These are phyloP conservation scores for Motacilla alba DNA, from an alignment of 2,113 vertebrate genomes.

Conservation along the genomic window DNA sequence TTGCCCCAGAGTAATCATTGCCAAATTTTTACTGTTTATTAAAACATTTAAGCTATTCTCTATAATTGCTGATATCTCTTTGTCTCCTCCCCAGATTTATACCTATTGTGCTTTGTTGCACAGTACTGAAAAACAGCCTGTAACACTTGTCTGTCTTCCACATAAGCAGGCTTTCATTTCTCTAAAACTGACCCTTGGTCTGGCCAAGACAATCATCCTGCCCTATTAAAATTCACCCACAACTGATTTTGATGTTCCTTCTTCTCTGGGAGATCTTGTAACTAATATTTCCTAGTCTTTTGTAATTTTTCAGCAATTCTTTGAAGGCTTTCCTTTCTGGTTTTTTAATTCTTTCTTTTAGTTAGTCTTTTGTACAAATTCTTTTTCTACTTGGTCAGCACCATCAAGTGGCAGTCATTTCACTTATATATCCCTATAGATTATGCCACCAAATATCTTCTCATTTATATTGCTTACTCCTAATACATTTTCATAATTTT, in stretches of 20 bases:
- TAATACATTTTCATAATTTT: neutral
- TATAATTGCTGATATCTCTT: neutral
- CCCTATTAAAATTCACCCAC: neutral
- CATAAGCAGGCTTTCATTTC: neutral
- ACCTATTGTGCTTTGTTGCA: neutral
- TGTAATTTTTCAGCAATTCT: neutral
- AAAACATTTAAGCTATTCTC: neutral
- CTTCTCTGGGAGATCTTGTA: neutral
- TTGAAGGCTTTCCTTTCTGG: neutral
- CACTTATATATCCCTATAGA: neutral
- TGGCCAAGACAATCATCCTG: rapidly evolving
- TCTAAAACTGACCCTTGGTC: neutral
- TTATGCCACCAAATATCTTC: neutral
- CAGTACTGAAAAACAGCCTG: neutral
- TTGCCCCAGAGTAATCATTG: neutral
- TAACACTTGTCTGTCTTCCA: neutral
- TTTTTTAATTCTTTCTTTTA: neutral
- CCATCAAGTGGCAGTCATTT: neutral
- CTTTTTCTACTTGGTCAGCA: neutral
- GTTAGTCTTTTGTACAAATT: neutral
- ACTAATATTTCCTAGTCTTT: neutral
- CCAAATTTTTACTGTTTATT: neutral
- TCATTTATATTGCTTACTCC: neutral
- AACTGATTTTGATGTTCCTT: neutral
- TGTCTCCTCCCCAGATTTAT: neutral